These are phyloP conservation scores for Dioctria rufipes DNA, from an alignment of 2,888 invertebrate genomes.

Conservation along the genomic window DNA sequence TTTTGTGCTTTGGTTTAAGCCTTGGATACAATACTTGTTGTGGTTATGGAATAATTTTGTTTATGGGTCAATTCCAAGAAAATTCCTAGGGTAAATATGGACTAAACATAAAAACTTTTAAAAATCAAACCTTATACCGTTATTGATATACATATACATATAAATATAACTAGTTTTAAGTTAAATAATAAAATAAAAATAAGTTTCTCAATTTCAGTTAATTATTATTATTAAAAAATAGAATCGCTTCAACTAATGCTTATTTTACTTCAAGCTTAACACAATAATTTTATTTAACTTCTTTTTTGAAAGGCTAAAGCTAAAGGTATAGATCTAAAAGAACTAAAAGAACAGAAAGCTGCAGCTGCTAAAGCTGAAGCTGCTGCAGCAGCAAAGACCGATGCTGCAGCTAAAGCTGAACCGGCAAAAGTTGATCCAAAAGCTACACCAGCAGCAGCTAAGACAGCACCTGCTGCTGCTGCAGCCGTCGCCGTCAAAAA, in stretches of 20 bases:
- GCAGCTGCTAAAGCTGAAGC: slow-evolving; percentile 27
- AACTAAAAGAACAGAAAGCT: slow-evolving; percentile 50
- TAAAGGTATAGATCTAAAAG: slow-evolving; percentile 48
- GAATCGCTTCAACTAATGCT: slow-evolving; percentile 52
- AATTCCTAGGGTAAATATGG: too few species aligned
- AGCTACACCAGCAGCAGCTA: slow-evolving; percentile 14
- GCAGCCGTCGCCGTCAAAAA: slow-evolving; percentile 53
- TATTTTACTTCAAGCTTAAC: slow-evolving; percentile 35
- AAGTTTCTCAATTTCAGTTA: slow-evolving; percentile 34
- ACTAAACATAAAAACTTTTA: too few species aligned
- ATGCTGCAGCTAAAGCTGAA: slow-evolving; percentile 21
- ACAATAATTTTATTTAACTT: slow-evolving; percentile 18
- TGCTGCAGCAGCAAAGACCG: slow-evolving; percentile 35
- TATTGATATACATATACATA: neutral
- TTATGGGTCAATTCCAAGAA: too few species aligned
- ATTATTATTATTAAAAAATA: neutral
- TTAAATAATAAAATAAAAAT: slow-evolving; percentile 10
- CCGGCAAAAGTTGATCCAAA: slow-evolving; percentile 33
- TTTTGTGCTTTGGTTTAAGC: too few species aligned
- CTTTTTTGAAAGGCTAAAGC: slow-evolving; percentile 43
- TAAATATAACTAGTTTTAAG: neutral
- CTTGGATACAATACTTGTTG: too few species aligned
- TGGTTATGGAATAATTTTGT: too few species aligned
- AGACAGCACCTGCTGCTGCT: slow-evolving; percentile 22
- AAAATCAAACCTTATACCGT: too few species aligned